Evolutionary conservation across 2,797 vertebrate genomes (phyloP).

Genomic region (Manis javanica): DNA sequence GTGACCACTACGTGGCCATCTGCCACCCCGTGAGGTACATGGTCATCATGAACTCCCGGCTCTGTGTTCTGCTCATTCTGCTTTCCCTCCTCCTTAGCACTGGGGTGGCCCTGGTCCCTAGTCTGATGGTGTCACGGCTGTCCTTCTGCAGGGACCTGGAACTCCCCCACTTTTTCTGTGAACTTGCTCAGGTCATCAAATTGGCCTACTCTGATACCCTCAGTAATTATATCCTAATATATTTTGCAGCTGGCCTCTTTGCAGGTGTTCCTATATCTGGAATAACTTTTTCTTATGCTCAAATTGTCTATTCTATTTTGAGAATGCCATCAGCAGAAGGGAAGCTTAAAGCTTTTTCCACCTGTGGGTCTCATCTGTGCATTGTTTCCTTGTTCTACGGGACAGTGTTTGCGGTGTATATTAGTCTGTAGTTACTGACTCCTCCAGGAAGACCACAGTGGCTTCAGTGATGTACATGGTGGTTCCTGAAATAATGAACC

Average conservation of each 20-base stretch:
- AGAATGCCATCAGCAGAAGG: constrained; percentile 37
- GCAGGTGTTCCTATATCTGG: constrained; percentile 8
- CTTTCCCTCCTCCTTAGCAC: background rate
- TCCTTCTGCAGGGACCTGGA: constrained; percentile 37
- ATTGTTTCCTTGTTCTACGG: constrained; percentile 75
- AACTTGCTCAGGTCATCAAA: constrained; percentile 55
- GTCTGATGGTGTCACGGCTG: background rate
- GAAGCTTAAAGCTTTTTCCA: constrained; percentile 73
- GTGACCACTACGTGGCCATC: too few relatives aligned
- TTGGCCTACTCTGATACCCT: constrained; percentile 43
- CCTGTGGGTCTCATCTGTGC: constrained; percentile 74
- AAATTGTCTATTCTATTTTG: constrained; percentile 60
- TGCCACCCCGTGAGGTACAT: background rate
- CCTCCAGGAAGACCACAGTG: background rate
- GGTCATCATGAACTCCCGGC: background rate
- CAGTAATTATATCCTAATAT: background rate
- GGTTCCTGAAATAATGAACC: constrained; percentile 72
- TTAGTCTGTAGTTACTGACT: background rate
- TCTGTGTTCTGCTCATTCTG: background rate
- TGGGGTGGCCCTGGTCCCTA: background rate
- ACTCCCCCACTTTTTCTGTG: constrained; percentile 64
- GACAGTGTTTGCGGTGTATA: constrained; percentile 62
- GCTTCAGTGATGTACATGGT: constrained; percentile 66
- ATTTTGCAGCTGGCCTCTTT: background rate
- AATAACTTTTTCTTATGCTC: constrained; percentile 69